A percentile compares a stretch with the other conserved stretches of the same genome.
Conservation (phyloP, 2,797 vertebrate species). For the Pitangus sulphuratus region DNA sequence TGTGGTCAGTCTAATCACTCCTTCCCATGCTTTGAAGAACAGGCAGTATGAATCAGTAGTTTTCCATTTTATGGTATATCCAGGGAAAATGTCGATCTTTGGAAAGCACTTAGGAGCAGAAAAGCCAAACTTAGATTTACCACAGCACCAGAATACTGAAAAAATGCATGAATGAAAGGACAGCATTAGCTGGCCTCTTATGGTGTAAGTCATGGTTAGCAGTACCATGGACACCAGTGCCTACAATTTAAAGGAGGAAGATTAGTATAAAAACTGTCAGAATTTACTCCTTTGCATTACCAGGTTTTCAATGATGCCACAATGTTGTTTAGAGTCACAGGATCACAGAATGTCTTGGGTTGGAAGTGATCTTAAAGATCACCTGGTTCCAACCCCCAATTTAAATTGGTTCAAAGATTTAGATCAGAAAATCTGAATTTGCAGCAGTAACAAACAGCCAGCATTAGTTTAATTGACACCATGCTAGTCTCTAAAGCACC, state of each 20-base stretch:
- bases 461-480: not conserved
- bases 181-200: not conserved
- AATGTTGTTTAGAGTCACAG: not conserved
- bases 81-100: not conserved
- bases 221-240: not conserved
- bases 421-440: not conserved
- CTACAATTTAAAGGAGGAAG: not conserved
- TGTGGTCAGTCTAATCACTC: constrained; percentile 20
- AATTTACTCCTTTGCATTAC: not conserved
- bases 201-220: not conserved
- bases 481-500: not conserved
- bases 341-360: too few species aligned
- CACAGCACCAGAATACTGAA: not conserved
- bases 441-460: not conserved
- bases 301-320: not conserved
- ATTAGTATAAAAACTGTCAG: not conserved
- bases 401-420: not conserved
- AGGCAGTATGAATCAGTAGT: not conserved
- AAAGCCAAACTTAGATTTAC: not conserved
- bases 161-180: not conserved
- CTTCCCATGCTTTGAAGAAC: not conserved
- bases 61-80: not conserved
- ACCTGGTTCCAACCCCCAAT: not conserved
- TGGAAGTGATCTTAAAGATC: not conserved
- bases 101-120: constrained; percentile 1